Evolutionary conservation across 2,888 invertebrate genomes (phyloP).

Genomic region (Capitulum mitella): DNA sequence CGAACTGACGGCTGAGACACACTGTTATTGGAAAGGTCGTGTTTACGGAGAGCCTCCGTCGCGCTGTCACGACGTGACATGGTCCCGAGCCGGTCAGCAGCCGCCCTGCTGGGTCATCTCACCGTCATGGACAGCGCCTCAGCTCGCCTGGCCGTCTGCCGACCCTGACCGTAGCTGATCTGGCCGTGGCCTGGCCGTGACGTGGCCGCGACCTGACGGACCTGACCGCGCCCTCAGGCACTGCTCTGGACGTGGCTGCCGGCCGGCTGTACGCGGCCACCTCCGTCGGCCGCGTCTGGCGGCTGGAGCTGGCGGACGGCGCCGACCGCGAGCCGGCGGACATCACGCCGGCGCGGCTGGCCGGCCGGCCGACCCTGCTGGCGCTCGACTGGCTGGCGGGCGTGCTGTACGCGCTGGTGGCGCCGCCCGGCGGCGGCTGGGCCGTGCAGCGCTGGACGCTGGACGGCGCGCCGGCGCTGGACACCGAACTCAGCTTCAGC

Average conservation of each 20-base stretch:
- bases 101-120: too few relatives aligned
- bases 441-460: not conserved
- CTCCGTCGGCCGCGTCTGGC: not conserved
- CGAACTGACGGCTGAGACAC: too few relatives aligned
- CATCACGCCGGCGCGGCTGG: not conserved
- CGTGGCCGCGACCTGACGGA: not conserved
- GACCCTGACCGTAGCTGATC: too few relatives aligned
- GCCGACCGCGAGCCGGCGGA: not conserved
- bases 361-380: not conserved
- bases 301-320: not conserved
- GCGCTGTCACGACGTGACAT: too few relatives aligned
- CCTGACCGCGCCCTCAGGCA: not conserved
- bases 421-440: not conserved
- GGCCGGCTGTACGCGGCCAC: not conserved
- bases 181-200: too few relatives aligned
- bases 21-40: too few relatives aligned
- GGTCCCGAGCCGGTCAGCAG: too few relatives aligned
- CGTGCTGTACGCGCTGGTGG: constrained; percentile 62
- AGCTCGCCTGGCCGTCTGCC: too few relatives aligned
- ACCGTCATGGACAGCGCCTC: too few relatives aligned
- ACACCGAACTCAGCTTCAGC: not conserved
- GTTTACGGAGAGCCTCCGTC: too few relatives aligned
- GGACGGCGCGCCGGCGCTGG: not conserved
- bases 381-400: constrained; percentile 50
- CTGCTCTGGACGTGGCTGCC: not conserved